A percentile compares a stretch with the other conserved stretches of the same genome.
phyloP scores from a whole-genome alignment of 2,113 vertebrate species.

The Benitochromis conjunctus region DNA sequence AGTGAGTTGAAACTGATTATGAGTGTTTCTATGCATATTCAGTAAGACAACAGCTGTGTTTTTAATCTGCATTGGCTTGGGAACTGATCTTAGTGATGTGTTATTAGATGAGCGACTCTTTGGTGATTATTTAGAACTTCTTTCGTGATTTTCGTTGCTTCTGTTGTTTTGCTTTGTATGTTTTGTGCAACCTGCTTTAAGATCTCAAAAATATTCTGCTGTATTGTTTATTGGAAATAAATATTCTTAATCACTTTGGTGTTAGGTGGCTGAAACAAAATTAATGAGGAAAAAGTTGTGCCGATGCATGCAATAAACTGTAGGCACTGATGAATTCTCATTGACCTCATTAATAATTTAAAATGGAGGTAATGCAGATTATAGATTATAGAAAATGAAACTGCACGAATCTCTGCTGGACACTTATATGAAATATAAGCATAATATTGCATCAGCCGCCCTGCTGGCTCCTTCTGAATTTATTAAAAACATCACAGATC shows the following conservation, averaged over 20 bases:
- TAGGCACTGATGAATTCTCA: neutral
- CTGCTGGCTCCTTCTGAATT: neutral
- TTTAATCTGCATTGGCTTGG: neutral
- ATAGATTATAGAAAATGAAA: neutral
- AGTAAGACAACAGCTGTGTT: neutral
- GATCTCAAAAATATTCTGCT: neutral
- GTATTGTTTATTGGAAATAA: neutral
- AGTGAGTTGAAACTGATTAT: neutral
- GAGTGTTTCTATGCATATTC: constrained; percentile 1
- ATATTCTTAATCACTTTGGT: neutral
- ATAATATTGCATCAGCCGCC: neutral
- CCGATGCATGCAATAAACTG: neutral
- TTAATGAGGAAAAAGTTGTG: neutral
- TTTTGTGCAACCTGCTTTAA: neutral
- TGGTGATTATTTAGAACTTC: neutral
- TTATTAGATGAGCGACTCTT: neutral
- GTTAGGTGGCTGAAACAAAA: neutral
- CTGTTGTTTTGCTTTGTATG: neutral
- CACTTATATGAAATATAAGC: neutral
- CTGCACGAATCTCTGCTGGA: neutral
- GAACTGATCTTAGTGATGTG: neutral
- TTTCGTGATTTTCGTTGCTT: neutral
- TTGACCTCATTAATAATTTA: constrained; percentile 5
- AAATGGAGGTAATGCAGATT: neutral
- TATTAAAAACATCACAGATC: neutral